Evolutionary conservation across 2,113 vertebrate genomes (phyloP).

Genomic region (Dicentrarchus labrax): DNA sequence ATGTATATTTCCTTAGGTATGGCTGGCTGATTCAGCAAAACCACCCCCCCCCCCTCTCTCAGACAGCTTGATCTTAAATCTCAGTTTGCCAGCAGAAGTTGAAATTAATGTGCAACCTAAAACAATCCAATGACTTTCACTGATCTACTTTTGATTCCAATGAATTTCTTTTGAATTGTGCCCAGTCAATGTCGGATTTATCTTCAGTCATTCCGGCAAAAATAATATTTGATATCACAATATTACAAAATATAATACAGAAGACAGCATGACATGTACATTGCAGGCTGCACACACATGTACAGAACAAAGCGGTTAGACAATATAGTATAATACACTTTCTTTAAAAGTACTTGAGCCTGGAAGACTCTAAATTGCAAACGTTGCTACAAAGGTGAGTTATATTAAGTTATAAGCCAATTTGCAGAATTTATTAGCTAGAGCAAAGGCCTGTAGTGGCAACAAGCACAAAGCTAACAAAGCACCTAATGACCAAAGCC

Average conservation of each 20-base stretch:
- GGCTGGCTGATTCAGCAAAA: slow-evolving; percentile 15
- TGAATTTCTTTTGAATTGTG: neutral
- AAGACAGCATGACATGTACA: neutral
- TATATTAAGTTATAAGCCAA: neutral
- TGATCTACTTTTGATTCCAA: neutral
- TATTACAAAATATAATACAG: neutral
- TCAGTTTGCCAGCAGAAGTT: neutral
- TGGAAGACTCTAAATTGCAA: neutral
- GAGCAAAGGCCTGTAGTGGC: neutral
- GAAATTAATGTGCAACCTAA: neutral
- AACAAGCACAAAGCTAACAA: neutral
- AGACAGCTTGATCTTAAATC: neutral
- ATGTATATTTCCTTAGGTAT: neutral
- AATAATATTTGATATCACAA: neutral
- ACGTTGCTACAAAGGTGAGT: too few relatives aligned
- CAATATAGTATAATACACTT: too few relatives aligned
- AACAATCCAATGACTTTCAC: neutral
- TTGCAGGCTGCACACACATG: too few relatives aligned
- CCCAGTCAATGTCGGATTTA: neutral
- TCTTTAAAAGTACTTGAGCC: neutral
- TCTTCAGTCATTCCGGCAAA: neutral
- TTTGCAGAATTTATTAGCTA: neutral
- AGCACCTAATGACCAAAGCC: neutral
- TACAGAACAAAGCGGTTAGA: too few relatives aligned
- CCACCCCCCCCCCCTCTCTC: neutral